Evolutionary conservation across 2,888 invertebrate genomes (phyloP), one percentile per base, ranked within the genome.

Genomic region (Hartigia nigra): DNA sequence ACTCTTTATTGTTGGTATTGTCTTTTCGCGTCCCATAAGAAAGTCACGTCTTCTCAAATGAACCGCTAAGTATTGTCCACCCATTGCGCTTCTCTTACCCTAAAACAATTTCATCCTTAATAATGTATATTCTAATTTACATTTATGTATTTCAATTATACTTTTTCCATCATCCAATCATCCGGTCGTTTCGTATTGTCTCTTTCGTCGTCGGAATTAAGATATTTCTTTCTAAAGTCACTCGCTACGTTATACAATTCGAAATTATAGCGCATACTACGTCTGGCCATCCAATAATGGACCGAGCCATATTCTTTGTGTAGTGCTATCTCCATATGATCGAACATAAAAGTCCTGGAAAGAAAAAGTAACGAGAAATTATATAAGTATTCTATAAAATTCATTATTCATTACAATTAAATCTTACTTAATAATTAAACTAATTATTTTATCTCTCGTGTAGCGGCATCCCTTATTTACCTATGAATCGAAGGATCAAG

Each of bases 21-120:
- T 95, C 11, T 94, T 93, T 32, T 94, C 93, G 79, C 97, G 94
- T 1, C 96, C 95, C 75, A 93, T 92, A 0, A 97, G 92, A 92
- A 99, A 99, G 92, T 99, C 99, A 82, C 95, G 94, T 78, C 99
- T 93, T 85, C 99, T 93, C 91, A 98, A 93, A 92, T 99, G 99
- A 0, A 96, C 95, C 74, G 96, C 95, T 12, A 99, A 81, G 90
- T 97, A 99, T 0, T 95, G 94, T 0, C 94, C 94, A 76, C 97
- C 95, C 77, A 88, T 87, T 0, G 94, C 94, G 85, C 90, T 91
- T 81, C 94, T 92, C 82, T 91, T 92, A 1, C 90, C 89, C 92
- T 93, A 82, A 81, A 90, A 88, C 36, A 74, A 74, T 69, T 79
- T 31, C 31, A 12, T 55, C 37, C 35, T 69, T 12, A 5, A 74